These are phyloP conservation scores for Corynorhinus townsendii DNA, from an alignment of 2,113 vertebrate species.

Conservation along the genomic window DNA sequence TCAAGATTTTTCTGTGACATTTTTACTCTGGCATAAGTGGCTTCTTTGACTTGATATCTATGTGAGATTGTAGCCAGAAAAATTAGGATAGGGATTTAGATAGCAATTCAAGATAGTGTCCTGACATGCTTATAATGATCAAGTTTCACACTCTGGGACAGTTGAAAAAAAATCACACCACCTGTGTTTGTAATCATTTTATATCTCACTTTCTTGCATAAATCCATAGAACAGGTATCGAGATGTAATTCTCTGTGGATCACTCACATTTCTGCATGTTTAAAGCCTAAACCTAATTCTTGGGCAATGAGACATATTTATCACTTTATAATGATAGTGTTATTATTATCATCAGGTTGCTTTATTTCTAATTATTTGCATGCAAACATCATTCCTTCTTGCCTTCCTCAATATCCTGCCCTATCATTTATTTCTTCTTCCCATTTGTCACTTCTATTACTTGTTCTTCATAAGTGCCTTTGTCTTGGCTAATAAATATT, in stretches of 20 bases:
- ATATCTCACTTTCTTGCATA: not conserved
- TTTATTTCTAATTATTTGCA: not conserved
- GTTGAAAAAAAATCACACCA: not conserved
- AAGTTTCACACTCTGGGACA: not conserved
- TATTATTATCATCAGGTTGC: not conserved
- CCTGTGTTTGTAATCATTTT: not conserved
- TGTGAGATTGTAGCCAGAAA: not conserved
- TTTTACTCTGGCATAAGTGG: not conserved
- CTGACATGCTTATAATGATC: not conserved
- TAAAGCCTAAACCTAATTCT: not conserved
- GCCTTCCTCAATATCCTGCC: not conserved
- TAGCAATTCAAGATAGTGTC: not conserved
- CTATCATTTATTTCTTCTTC: not conserved
- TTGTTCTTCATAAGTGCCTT: not conserved
- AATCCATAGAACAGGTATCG: not conserved
- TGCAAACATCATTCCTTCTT: not conserved
- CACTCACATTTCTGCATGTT: not conserved
- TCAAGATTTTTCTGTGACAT: slow-evolving; percentile 29
- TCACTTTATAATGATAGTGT: not conserved
- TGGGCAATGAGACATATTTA: not conserved
- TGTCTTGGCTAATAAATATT: not conserved
- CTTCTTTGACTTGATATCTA: not conserved
- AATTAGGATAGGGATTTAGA: not conserved
- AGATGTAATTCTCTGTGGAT: not conserved
- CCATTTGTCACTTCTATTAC: not conserved